Evolutionary conservation across 2,113 vertebrate genomes (phyloP).

Genomic region (Syngnathoides biaculeatus): DNA sequence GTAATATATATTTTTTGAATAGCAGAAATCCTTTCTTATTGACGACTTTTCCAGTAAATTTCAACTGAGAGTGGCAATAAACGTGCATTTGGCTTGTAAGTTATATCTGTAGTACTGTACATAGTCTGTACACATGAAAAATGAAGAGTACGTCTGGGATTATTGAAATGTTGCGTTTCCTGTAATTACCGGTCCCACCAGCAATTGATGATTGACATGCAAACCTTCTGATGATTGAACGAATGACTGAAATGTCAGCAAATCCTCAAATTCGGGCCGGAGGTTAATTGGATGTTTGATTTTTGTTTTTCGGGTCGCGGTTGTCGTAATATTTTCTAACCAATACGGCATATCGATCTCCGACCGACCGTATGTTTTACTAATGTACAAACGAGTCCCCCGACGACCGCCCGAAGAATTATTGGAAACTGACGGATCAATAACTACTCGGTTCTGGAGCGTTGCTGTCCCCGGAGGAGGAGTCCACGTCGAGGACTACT

Average conservation of each 20-base stretch:
- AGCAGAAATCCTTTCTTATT: too few relatives aligned
- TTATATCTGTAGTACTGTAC: too few relatives aligned
- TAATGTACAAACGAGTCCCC: conserved; percentile 14
- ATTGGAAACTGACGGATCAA: conserved; percentile 38
- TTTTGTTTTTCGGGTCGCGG: neutral
- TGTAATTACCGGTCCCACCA: too few relatives aligned
- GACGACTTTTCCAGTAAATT: too few relatives aligned
- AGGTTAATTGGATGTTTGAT: neutral
- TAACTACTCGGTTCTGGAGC: conserved; percentile 26
- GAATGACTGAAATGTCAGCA: neutral
- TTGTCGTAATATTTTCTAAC: neutral
- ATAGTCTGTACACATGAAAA: too few relatives aligned
- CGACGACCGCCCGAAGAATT: conserved; percentile 32
- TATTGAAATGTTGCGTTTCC: too few relatives aligned
- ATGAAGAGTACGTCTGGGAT: too few relatives aligned
- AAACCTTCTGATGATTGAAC: too few relatives aligned
- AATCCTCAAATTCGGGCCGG: neutral
- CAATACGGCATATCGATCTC: neutral
- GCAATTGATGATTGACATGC: too few relatives aligned
- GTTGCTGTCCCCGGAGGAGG: conserved; percentile 21
- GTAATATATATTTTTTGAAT: too few relatives aligned
- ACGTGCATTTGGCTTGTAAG: too few relatives aligned
- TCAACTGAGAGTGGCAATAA: too few relatives aligned
- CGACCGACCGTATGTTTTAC: conserved; percentile 5
- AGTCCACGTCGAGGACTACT: neutral